Percentiles rank a stretch among this genome's conserved stretches.
Evolutionary conservation across 2,797 vertebrate species (phyloP).

Genomic region (Ataeniobius toweri): DNA sequence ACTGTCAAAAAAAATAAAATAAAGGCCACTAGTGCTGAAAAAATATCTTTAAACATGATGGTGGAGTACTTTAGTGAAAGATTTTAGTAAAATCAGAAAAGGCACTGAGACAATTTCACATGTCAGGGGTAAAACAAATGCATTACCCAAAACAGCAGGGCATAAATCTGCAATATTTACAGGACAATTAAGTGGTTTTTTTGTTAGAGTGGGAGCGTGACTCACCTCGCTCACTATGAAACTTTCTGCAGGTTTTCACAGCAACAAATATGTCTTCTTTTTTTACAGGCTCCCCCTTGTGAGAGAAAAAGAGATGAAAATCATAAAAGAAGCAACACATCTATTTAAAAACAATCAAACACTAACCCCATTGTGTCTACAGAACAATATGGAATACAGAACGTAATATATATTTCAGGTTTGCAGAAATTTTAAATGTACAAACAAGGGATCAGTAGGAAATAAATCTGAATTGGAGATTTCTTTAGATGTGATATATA

Average conservation of each 20-base stretch:
- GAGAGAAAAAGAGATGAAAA: constrained; percentile 33
- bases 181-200: constrained; percentile 5
- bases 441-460: constrained; percentile 33
- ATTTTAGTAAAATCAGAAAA: constrained; percentile 9
- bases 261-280: constrained; percentile 91
- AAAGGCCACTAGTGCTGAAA: no score
- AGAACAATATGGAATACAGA: neutral
- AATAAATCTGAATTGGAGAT: constrained; percentile 14
- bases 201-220: constrained; percentile 36
- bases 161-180: constrained; percentile 10
- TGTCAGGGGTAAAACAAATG: constrained; percentile 43
- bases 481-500: neutral
- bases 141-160: constrained; percentile 28
- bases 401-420: neutral
- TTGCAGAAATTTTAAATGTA: constrained; percentile 16
- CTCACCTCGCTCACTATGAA: constrained; percentile 94
- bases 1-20: no score
- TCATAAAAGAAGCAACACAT: constrained; percentile 16
- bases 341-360: constrained; percentile 12
- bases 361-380: neutral
- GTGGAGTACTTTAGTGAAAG: constrained; percentile 12
- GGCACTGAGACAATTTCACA: constrained; percentile 18
- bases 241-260: constrained; percentile 96
- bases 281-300: constrained; percentile 87
- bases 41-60: neutral